These are phyloP conservation scores for Enteromius treurensis DNA, from an alignment of 2,797 vertebrate species.

Conservation along the genomic window DNA sequence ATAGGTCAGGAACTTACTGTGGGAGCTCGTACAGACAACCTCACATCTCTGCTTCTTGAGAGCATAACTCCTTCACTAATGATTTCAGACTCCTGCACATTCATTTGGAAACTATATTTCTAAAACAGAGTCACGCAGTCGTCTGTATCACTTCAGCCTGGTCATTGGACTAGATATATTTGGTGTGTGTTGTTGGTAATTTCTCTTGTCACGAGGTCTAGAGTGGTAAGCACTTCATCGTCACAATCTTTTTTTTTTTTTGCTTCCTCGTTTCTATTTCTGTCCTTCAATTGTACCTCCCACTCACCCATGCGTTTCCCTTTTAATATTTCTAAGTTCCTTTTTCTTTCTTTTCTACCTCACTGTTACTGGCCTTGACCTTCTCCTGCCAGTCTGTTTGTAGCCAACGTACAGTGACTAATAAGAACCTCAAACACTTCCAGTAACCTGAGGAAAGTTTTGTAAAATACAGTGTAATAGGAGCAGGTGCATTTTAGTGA, in stretches of 20 bases:
- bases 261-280: slow-evolving; percentile 50
- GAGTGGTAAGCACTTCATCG: neutral
- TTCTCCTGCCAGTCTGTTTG: slow-evolving; percentile 14
- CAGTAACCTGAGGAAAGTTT: slow-evolving; percentile 70
- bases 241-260: slow-evolving; percentile 17
- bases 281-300: slow-evolving; percentile 26
- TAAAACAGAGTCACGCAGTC: slow-evolving; percentile 4
- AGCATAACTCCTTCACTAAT: slow-evolving; percentile 31
- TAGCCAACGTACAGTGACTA: slow-evolving; percentile 49
- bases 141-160: neutral
- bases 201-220: neutral
- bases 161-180: neutral
- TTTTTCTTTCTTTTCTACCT: slow-evolving; percentile 36
- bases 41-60: slow-evolving; percentile 46
- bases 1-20: slow-evolving; percentile 49
- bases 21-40: slow-evolving; percentile 10
- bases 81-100: slow-evolving; percentile 27
- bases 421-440: slow-evolving; percentile 64
- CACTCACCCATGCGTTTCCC: slow-evolving; percentile 38
- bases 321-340: slow-evolving; percentile 50
- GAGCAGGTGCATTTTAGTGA: neutral
- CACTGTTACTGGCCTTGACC: slow-evolving; percentile 2
- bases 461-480: slow-evolving; percentile 51
- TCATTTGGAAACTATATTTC: slow-evolving; percentile 19
- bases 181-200: neutral